phyloP scores from a whole-genome alignment of 2,113 vertebrate species.

The Dicaeum eximium region DNA sequence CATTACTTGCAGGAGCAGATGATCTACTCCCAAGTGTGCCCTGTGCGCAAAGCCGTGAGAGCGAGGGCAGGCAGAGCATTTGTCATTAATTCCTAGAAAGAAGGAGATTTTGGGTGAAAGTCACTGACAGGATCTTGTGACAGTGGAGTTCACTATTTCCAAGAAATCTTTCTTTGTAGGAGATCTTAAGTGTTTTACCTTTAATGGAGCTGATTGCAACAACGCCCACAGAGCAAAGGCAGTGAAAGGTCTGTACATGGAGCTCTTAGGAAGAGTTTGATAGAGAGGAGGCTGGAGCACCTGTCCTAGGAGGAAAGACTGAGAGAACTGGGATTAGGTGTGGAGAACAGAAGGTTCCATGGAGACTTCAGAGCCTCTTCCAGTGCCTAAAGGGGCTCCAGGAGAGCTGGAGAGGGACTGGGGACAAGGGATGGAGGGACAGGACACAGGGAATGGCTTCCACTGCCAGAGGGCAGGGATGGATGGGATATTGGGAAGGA shows the following conservation, averaged over 20 bases:
- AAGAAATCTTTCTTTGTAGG: background rate
- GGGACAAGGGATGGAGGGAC: background rate
- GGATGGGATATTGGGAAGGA: background rate
- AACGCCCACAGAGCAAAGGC: background rate
- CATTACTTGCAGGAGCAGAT: constrained; percentile 9
- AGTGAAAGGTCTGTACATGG: fast-evolving
- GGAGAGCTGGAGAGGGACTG: background rate
- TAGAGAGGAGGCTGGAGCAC: background rate
- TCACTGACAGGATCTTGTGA: background rate
- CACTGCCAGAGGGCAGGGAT: background rate
- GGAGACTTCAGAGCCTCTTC: background rate
- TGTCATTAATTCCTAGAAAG: constrained; percentile 20
- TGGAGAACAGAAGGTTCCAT: background rate
- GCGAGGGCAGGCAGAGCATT: background rate
- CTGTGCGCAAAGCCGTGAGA: background rate
- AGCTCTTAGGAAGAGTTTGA: background rate
- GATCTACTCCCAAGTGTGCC: background rate
- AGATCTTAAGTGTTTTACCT: background rate
- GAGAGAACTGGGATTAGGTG: background rate
- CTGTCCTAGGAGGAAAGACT: background rate
- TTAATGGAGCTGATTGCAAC: background rate
- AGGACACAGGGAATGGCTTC: background rate
- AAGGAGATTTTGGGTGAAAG: background rate
- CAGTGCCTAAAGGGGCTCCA: background rate
- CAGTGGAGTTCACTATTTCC: background rate